Conservation (phyloP, 2,797 vertebrate species). For the Scolopax bukidnonensis region DNA sequence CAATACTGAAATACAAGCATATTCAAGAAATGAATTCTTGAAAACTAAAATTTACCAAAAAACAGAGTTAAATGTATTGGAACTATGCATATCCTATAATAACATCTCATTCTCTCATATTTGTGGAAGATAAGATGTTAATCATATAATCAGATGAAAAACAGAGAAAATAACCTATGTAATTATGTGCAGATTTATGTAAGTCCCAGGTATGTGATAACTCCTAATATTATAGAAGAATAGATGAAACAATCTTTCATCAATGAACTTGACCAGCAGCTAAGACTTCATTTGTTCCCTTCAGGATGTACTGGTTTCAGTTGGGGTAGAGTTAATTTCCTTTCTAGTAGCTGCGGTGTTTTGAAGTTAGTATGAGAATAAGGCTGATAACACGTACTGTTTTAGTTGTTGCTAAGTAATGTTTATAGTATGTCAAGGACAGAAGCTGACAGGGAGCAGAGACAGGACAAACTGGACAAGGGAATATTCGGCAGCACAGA, state of each 20-base stretch:
- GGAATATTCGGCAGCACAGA: background rate
- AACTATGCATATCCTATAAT: background rate
- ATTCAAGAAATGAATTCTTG: background rate
- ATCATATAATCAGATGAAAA: background rate
- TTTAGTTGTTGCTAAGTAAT: background rate
- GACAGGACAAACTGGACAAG: background rate
- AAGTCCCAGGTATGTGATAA: background rate
- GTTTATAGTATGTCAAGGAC: background rate
- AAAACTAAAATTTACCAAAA: background rate
- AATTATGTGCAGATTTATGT: background rate
- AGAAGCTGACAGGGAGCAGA: background rate
- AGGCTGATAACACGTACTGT: background rate
- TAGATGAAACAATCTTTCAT: background rate
- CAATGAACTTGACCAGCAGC: background rate
- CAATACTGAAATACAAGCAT: background rate
- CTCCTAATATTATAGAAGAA: background rate
- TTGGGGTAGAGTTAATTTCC: background rate
- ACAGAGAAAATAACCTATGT: background rate
- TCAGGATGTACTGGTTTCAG: background rate
- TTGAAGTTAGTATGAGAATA: background rate
- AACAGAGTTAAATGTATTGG: background rate
- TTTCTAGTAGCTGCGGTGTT: background rate
- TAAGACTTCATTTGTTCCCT: constrained; percentile 6
- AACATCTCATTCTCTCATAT: background rate
- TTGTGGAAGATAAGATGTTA: background rate